phyloP scores from a whole-genome alignment of 1,140 invertebrate genomes.

The Cydia fagiglandana region DNA sequence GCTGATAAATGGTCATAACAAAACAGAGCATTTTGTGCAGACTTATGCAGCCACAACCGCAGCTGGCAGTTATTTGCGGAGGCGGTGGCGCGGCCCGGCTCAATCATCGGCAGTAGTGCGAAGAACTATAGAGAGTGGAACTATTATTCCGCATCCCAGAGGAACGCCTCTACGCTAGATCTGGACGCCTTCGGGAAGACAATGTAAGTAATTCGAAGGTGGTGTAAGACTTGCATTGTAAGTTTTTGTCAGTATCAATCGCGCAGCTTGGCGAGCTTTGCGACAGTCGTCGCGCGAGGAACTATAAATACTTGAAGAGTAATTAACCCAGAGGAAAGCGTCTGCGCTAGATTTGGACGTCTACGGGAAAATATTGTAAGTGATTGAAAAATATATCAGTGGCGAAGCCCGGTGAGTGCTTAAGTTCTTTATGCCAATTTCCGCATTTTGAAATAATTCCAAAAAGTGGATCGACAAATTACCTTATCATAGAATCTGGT shows the following conservation, averaged over 20 bases:
- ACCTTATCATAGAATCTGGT: too few species aligned
- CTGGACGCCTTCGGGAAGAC: constrained; percentile 44
- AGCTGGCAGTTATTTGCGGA: constrained; percentile 59
- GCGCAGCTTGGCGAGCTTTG: constrained; percentile 54
- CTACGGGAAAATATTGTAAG: constrained; percentile 57
- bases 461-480: too few species aligned
- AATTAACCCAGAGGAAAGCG: constrained; percentile 43
- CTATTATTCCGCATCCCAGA: constrained; percentile 49
- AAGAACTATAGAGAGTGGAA: constrained; percentile 64
- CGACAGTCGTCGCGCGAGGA: constrained; percentile 56
- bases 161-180: constrained; percentile 46
- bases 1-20: not conserved
- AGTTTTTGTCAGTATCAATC: constrained; percentile 41
- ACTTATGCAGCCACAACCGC: constrained; percentile 67
- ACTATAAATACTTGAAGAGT: constrained; percentile 62
- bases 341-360: constrained; percentile 49
- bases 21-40: constrained; percentile 45
- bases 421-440: too few species aligned
- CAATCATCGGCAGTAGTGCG: constrained; percentile 58
- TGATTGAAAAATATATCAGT: constrained; percentile 29
- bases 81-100: constrained; percentile 51
- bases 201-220: constrained; percentile 55
- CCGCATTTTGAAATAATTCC: too few species aligned
- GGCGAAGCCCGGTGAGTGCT: too few species aligned
- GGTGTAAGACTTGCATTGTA: not conserved